Evolutionary conservation across 1,140 invertebrate species (phyloP).

Genomic region (Temnothorax longispinosus): DNA sequence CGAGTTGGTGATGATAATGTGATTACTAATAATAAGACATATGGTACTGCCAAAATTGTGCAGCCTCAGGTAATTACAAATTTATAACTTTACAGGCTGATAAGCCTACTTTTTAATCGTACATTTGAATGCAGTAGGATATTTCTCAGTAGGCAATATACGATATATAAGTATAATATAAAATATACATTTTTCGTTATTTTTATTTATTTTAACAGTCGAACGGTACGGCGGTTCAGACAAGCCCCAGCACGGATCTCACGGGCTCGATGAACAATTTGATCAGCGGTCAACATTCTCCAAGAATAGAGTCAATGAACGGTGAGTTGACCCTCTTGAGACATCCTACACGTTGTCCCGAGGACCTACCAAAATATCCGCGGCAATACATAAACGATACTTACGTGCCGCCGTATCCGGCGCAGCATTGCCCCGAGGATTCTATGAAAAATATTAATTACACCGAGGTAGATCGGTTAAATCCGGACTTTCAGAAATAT

Average conservation of each 20-base stretch:
- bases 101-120: background rate
- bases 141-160: background rate
- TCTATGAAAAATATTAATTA: conserved; percentile 71
- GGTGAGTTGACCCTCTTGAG: conserved; percentile 82
- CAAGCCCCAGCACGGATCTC: conserved; percentile 77
- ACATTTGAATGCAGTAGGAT: conserved; percentile 18
- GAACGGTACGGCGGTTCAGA: conserved; percentile 80
- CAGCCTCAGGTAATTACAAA: conserved; percentile 83
- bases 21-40: conserved; percentile 85
- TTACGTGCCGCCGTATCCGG: conserved; percentile 72
- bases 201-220: conserved; percentile 71
- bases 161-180: too few relatives aligned
- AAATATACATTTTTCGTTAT: background rate
- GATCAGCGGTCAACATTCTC: conserved; percentile 79
- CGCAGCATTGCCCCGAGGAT: conserved; percentile 74
- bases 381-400: conserved; percentile 74
- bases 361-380: conserved; percentile 75
- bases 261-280: conserved; percentile 83
- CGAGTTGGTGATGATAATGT: conserved; percentile 82
- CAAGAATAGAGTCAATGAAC: conserved; percentile 83
- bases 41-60: conserved; percentile 86
- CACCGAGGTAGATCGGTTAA: conserved; percentile 71
- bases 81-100: conserved; percentile 6
- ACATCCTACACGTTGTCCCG: conserved; percentile 70
- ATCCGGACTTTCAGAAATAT: conserved; percentile 76